Evolutionary conservation across 2,113 vertebrate species (phyloP).

Genomic region (Arvicanthis niloticus): DNA sequence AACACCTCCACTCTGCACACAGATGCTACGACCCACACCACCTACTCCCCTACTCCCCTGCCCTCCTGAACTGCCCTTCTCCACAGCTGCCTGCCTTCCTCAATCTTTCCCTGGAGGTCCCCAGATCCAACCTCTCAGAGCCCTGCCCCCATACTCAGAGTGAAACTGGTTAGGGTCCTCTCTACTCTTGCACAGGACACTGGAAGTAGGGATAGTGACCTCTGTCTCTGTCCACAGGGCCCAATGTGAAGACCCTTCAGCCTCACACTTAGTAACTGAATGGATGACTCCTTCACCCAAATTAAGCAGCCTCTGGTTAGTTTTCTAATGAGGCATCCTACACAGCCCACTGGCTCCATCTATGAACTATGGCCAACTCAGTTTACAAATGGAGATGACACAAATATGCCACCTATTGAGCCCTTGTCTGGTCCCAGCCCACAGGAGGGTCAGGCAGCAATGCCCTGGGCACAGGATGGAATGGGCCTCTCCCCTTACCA

Average conservation of each 20-base stretch:
- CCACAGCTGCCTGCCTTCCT: conserved; percentile 7
- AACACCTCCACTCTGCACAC: not conserved
- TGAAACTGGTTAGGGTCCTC: not conserved
- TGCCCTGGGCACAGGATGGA: not conserved
- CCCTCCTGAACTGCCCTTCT: not conserved
- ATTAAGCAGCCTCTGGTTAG: not conserved
- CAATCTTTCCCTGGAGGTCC: not conserved
- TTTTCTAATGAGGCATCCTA: not conserved
- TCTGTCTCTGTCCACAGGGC: not conserved
- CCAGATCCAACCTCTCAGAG: not conserved
- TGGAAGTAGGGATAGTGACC: not conserved
- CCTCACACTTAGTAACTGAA: conserved; percentile 22
- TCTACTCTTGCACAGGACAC: not conserved
- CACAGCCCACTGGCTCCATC: not conserved
- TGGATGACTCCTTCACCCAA: not conserved
- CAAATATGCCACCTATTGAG: not conserved
- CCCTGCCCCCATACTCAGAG: not conserved
- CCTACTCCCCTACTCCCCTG: not conserved
- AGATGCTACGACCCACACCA: not conserved
- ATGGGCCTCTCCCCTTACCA: not conserved
- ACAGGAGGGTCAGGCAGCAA: not conserved
- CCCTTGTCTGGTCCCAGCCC: not conserved
- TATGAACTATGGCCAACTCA: not conserved
- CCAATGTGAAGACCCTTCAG: not conserved
- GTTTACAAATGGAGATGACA: not conserved